A percentile compares a stretch with the other conserved stretches of the same genome.
These are phyloP conservation scores for Drosophila demipolita DNA, from an alignment of 2,888 invertebrate species.

Conservation along the genomic window DNA sequence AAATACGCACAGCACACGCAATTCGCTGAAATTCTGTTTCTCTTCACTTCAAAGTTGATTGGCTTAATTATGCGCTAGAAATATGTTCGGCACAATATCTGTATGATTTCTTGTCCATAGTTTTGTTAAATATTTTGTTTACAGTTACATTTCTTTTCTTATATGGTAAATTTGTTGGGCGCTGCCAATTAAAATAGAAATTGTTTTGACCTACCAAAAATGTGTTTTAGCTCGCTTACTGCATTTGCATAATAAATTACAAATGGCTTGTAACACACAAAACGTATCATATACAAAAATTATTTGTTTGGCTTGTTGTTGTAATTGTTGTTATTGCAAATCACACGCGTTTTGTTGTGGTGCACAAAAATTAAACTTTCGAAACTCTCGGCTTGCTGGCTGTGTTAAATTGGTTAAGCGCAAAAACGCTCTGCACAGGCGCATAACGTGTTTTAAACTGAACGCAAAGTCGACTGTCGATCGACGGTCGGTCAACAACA, in stretches of 20 bases:
- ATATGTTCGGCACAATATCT: slow-evolving; percentile 41
- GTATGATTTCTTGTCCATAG: slow-evolving; percentile 21
- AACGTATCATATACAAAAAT: slow-evolving; percentile 46
- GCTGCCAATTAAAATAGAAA: slow-evolving; percentile 75
- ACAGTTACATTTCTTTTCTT: slow-evolving; percentile 72
- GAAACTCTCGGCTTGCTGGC: slow-evolving; percentile 49
- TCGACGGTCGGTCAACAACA: slow-evolving; percentile 60
- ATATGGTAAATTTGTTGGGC: slow-evolving; percentile 69
- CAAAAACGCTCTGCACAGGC: slow-evolving; percentile 77
- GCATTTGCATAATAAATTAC: slow-evolving; percentile 73
- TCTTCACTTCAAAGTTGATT: slow-evolving; percentile 62
- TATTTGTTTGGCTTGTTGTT: slow-evolving; percentile 27
- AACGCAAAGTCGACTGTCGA: slow-evolving; percentile 51
- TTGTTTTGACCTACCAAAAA: slow-evolving; percentile 71
- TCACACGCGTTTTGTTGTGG: slow-evolving; percentile 55
- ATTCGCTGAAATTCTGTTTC: slow-evolving; percentile 46
- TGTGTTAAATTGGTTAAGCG: slow-evolving; percentile 47
- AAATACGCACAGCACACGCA: slow-evolving; percentile 28
- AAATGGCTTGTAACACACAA: slow-evolving; percentile 50
- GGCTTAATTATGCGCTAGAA: slow-evolving; percentile 70
- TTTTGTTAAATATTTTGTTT: slow-evolving; percentile 25
- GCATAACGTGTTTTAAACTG: slow-evolving; percentile 77
- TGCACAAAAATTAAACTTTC: slow-evolving; percentile 63
- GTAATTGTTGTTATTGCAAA: slow-evolving; percentile 41
- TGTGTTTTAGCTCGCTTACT: slow-evolving; percentile 42